Evolutionary conservation across 1,140 invertebrate species (phyloP).

Genomic region (Cydia strobilella): DNA sequence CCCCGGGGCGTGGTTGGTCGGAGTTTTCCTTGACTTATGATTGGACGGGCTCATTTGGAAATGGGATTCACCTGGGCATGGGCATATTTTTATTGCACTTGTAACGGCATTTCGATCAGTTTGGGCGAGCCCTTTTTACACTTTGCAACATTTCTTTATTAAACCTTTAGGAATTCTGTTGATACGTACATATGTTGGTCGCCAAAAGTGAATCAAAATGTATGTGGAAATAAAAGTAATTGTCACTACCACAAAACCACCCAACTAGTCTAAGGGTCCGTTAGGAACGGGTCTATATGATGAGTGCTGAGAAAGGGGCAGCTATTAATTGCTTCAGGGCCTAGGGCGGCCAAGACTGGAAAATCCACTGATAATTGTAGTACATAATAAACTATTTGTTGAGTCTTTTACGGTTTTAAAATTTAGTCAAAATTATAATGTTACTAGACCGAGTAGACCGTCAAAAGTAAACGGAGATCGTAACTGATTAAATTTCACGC

Average conservation of each 20-base stretch:
- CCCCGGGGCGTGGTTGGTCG: conserved; percentile 56
- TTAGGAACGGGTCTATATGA: too few relatives aligned
- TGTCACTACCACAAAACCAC: too few relatives aligned
- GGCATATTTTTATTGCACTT: conserved; percentile 19
- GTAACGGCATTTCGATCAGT: conserved; percentile 8
- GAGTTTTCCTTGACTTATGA: conserved; percentile 61
- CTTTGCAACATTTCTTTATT: background rate
- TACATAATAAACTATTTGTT: too few relatives aligned
- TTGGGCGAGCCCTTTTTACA: background rate
- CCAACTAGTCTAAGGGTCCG: too few relatives aligned
- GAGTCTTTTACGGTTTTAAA: background rate
- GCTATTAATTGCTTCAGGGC: too few relatives aligned
- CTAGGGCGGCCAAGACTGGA: too few relatives aligned
- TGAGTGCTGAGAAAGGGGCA: too few relatives aligned
- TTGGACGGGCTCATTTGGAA: conserved; percentile 66
- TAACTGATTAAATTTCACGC: conserved; percentile 3
- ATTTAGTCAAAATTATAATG: background rate
- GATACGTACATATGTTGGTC: too few relatives aligned
- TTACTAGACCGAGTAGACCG: background rate
- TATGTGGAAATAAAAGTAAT: too few relatives aligned
- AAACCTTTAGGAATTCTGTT: too few relatives aligned
- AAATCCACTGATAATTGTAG: too few relatives aligned
- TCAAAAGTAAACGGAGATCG: background rate
- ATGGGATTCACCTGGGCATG: conserved; percentile 41
- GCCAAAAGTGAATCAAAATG: too few relatives aligned